phyloP scores from a whole-genome alignment of 2,888 invertebrate species.

The Eurytoma adleriae region DNA sequence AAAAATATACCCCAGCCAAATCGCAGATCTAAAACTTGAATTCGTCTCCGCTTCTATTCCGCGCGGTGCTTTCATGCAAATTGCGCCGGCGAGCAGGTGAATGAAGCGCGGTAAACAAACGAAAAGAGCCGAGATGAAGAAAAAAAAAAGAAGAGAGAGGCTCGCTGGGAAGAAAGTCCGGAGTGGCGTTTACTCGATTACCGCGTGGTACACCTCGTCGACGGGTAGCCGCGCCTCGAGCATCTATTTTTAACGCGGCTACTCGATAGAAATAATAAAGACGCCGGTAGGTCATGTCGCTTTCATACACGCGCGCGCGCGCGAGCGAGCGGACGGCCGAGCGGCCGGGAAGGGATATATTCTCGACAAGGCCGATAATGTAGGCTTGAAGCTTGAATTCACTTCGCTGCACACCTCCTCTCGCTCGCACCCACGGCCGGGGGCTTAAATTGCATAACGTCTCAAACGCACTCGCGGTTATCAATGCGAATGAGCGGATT shows the following conservation, averaged over 20 bases:
- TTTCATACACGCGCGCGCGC: constrained; percentile 1
- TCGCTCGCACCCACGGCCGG: not conserved
- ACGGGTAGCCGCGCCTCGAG: not conserved
- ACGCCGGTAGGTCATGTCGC: constrained; percentile 42
- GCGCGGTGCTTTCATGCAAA: not conserved
- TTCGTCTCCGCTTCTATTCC: no score
- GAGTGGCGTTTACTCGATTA: constrained; percentile 29
- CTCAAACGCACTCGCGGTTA: constrained; percentile 28
- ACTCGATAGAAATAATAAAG: constrained; percentile 48
- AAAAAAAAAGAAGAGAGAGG: not conserved
- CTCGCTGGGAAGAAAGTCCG: not conserved
- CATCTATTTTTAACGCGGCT: constrained; percentile 41
- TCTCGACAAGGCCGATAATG: constrained; percentile 40
- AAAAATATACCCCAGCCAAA: no score
- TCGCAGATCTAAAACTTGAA: no score
- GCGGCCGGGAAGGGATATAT: constrained; percentile 9
- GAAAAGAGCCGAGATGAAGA: not conserved
- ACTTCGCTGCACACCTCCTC: constrained; percentile 33
- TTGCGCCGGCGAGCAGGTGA: not conserved
- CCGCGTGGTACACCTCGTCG: not conserved
- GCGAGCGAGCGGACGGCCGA: not conserved
- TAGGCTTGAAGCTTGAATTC: constrained; percentile 46
- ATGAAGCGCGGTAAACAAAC: not conserved
- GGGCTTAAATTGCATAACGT: constrained; percentile 43
- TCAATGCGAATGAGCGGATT: constrained; percentile 29